Evolutionary conservation across 1,140 invertebrate species (phyloP), one percentile per base, ranked within the genome.

Genomic region (Scaptomyza graminum): DNA sequence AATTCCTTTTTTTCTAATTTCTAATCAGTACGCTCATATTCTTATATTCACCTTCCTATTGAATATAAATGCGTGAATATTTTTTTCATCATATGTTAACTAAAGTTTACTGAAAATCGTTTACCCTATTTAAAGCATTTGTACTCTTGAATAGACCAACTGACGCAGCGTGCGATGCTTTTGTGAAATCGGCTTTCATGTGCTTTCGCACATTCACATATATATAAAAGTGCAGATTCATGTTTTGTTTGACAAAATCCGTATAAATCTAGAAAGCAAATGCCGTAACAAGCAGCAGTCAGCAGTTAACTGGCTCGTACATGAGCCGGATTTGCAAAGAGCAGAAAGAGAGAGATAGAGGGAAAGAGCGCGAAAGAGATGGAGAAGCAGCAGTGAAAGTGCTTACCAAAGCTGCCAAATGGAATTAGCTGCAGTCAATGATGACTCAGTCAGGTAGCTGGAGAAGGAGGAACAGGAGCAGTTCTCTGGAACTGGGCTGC

Each of bases 231-330:
- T 88, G 83, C 83, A 83, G 81, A 88, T 76, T 88, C 83, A 88
- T 88, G 83, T 88, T 88, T 74, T 83, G 83, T 83, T 88, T 83
- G 83, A 79, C 83, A 74, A 88, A 88, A 88, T 88, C 83, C 87
- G 83, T 88, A 79, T 89, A 88, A 88, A 88, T 76, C 83, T 79
- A 88, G 88, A 88, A 79, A 77, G 79, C 70, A 70, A 87, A 72
- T 82, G 71, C 71, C 74, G 70, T 67, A 65, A 43, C 69, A 72
- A 52, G 67, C 54, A 63, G 71, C 80, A 84, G 67, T 76, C 67
- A 62, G 62, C 72, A 65, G 62, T 71, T 71, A 65, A 74, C 57
- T 41, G 25, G 66, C 62, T 52, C 31, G 41, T 44, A 52, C 79
- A 71, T 50, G 41, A 63, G 7, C 62, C 47, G 76, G 81, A 67